Conservation (phyloP, 2,888 invertebrate genomes). For the Callosobruchus maculatus region DNA sequence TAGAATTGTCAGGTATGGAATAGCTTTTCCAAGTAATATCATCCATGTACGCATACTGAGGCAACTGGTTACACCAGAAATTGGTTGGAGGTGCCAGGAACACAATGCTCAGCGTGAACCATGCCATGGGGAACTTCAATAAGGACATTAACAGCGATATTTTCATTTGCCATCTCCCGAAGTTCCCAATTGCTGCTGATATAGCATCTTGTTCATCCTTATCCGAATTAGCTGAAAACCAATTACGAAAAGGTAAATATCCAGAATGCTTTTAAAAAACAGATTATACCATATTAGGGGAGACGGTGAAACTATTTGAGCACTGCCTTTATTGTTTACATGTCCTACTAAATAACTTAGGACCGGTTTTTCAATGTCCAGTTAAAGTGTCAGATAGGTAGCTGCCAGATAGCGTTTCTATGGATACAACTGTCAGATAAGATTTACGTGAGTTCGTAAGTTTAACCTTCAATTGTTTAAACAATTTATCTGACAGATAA, state of each 20-base stretch:
- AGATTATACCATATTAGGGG: too few relatives aligned
- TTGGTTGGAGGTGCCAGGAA: slow-evolving; percentile 60
- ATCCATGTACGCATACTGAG: slow-evolving; percentile 30
- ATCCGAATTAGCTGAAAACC: neutral
- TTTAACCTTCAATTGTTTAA: too few relatives aligned
- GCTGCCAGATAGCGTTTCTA: too few relatives aligned
- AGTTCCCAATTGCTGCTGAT: slow-evolving; percentile 52
- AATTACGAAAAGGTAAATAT: neutral
- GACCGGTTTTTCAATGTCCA: too few relatives aligned
- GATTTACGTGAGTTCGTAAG: too few relatives aligned
- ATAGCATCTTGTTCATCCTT: slow-evolving; percentile 15
- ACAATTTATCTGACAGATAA: too few relatives aligned
- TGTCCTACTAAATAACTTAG: too few relatives aligned
- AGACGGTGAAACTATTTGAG: too few relatives aligned
- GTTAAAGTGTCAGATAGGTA: too few relatives aligned
- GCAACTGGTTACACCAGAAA: slow-evolving; percentile 54
- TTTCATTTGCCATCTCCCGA: slow-evolving; percentile 58
- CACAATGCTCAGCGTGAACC: slow-evolving; percentile 62
- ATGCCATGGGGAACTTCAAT: slow-evolving; percentile 58
- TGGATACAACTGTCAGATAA: too few relatives aligned
- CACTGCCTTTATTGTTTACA: too few relatives aligned
- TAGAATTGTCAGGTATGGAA: slow-evolving; percentile 21
- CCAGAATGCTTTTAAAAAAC: too few relatives aligned
- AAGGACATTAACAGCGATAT: slow-evolving; percentile 56
- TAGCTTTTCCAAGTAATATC: slow-evolving; percentile 51